phyloP scores from a whole-genome alignment of 2,888 invertebrate genomes.

The Gastrophysa polygoni region DNA sequence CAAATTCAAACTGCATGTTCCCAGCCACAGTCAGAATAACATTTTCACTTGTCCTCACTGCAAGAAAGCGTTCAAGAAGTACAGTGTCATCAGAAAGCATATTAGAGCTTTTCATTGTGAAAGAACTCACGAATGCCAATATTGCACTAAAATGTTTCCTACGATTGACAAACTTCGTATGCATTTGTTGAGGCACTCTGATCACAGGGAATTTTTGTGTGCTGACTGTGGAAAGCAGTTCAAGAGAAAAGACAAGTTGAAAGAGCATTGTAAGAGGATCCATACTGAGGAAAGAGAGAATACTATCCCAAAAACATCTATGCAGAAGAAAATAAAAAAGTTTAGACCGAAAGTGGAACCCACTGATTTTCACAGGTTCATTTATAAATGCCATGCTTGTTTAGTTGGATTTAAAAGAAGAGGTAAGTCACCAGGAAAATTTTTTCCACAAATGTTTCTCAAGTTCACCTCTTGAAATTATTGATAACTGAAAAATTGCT shows the following conservation, averaged over 20 bases:
- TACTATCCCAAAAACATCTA: conserved; percentile 52
- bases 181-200: conserved; percentile 72
- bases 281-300: conserved; percentile 60
- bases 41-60: conserved; percentile 74
- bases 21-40: conserved; percentile 68
- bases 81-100: conserved; percentile 61
- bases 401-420: conserved; percentile 79
- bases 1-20: conserved; percentile 70
- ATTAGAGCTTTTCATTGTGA: conserved; percentile 76
- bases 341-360: conserved; percentile 65
- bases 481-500: too few relatives aligned
- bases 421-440: conserved; percentile 57
- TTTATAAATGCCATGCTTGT: conserved; percentile 79
- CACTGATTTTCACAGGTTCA: conserved; percentile 73
- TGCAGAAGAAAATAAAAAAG: conserved; percentile 54
- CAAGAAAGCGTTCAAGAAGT: conserved; percentile 66
- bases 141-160: conserved; percentile 73
- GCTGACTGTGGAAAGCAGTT: conserved; percentile 79
- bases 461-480: too few relatives aligned
- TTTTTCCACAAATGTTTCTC: too few relatives aligned
- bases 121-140: conserved; percentile 68
- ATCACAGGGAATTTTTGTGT: conserved; percentile 71
- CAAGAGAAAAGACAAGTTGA: conserved; percentile 76
- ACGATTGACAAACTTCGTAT: conserved; percentile 73
- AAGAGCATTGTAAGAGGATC: conserved; percentile 73